Base-by-base conservation (phyloP, 1,140 invertebrate species). In the Drosophila guanche region DNA sequence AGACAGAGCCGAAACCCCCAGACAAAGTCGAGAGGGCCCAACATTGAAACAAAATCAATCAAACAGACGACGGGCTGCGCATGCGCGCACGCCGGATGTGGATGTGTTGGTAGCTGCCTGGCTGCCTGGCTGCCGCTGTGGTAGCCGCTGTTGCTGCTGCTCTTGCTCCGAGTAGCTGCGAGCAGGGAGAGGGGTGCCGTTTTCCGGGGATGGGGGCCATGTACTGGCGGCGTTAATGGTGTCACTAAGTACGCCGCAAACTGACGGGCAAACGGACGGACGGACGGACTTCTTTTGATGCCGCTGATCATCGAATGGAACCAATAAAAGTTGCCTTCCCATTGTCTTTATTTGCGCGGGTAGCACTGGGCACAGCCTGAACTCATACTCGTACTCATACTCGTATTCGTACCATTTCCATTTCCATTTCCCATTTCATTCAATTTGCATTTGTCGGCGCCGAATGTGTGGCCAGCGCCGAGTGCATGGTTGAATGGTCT, bases 261-360 rank as follows among this genome's bases (percentile, higher is more conserved):
- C 76, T 60, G 81, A 66, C 70, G 54, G 41, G 41, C 23, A 54
- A 40, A 54, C 46, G 16, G 58, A 6, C 27, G 51, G 37, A 20
- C 20, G 46, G n/a, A 47, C 37, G 43, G 27, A 2, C 59, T 58
- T 54, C 58, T 46, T 48, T 63, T 59, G 62, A 23, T 41, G 50
- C 55, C 47, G 65, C 71, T 89, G 81, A 90, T 90, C 89, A 90
- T 90, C 89, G 89, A 90, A 90, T 90, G 89, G 89, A 90, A 90
- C 89, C 84, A 90, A 90, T 90, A 90, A 89, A 86, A 90, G 78
- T 76, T 65, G 83, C 70, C 74, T 88, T 88, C 33, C 63, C 83
- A 86, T 86, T 86, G 83, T 86, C 83, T 88, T 86, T 81, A 80
- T 86, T 85, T 67, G 81, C 83, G 83, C 83, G 80, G 66, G 58